Evolutionary conservation across 2,797 vertebrate species (phyloP), one percentile per base, ranked within the genome.

Genomic region (Microcaecilia unicolor): DNA sequence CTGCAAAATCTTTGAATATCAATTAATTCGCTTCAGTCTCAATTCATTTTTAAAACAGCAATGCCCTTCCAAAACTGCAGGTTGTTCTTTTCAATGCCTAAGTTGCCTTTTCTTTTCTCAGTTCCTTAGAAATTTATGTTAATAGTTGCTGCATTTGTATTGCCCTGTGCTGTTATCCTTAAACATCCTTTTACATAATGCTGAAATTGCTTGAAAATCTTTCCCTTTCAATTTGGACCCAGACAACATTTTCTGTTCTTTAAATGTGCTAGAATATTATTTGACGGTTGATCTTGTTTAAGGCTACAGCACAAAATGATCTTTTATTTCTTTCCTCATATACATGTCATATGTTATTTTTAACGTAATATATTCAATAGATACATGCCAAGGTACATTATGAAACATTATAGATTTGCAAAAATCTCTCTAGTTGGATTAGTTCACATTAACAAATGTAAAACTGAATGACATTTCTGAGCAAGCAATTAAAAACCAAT

Each of bases 81-180:
- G 64, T 70, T 77, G 74, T 74, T 78, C 80, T 80, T 81, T 81
- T 84, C 72, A 65, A 78, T 81, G 81, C 70, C 79, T 76, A 60
- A 48, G 67, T 64, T 78, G 74, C 64, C 72, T 78, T 76, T 71
- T 61, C 53, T 74, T 59, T 69, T 55, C 70, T 68, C 52, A 17
- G 44, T 66, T 72, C 59, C 60, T 70, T 67, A 16, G 64, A 67
- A n/a, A n/a, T n/a, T n/a, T n/a, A n/a, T n/a, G n/a, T n/a, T n/a
- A n/a, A n/a, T n/a, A n/a, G n/a, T n/a, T n/a, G n/a, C n/a, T n/a
- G n/a, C n/a, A n/a, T n/a, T n/a, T n/a, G n/a, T n/a, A n/a, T n/a
- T n/a, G n/a, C n/a, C n/a, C n/a, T n/a, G n/a, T n/a, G n/a, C n/a
- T n/a, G n/a, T n/a, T n/a, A n/a, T n/a, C n/a, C n/a, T n/a, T n/a